Evolutionary conservation across 1,140 invertebrate species (phyloP).

Genomic region (Chrysopa pallens): DNA sequence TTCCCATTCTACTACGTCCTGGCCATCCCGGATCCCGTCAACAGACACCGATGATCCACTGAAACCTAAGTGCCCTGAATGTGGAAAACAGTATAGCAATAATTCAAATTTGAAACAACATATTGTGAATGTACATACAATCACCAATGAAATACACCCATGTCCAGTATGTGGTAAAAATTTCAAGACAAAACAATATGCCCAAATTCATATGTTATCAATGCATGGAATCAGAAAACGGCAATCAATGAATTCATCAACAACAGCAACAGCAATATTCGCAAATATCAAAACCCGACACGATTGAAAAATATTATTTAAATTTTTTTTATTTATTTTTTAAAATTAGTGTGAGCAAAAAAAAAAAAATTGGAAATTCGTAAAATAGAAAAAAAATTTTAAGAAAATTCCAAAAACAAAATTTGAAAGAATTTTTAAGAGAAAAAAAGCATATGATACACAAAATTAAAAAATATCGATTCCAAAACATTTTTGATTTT

Average conservation of each 20-base stretch:
- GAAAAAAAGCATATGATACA: too few relatives aligned
- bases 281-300: too few relatives aligned
- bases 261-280: too few relatives aligned
- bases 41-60: conserved; percentile 8
- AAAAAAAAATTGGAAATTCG: too few relatives aligned
- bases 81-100: conserved; percentile 45
- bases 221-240: conserved; percentile 49
- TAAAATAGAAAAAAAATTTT: too few relatives aligned
- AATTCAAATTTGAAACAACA: conserved; percentile 53
- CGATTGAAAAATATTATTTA: too few relatives aligned
- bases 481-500: too few relatives aligned
- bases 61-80: conserved; percentile 45
- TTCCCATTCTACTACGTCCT: conserved; percentile 1
- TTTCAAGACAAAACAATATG: conserved; percentile 58
- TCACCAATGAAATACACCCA: conserved; percentile 47
- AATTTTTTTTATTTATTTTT: too few relatives aligned
- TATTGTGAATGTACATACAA: conserved; percentile 52
- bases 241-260: conserved; percentile 7
- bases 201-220: conserved; percentile 56
- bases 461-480: too few relatives aligned
- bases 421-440: too few relatives aligned
- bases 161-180: conserved; percentile 54
- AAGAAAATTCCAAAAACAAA: too few relatives aligned
- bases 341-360: too few relatives aligned
- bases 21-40: conserved; percentile 16